A percentile compares a stretch with the other conserved stretches of the same genome.
These are phyloP conservation scores for Melitaea cinxia DNA, from an alignment of 1,140 invertebrate genomes.

Conservation along the genomic window DNA sequence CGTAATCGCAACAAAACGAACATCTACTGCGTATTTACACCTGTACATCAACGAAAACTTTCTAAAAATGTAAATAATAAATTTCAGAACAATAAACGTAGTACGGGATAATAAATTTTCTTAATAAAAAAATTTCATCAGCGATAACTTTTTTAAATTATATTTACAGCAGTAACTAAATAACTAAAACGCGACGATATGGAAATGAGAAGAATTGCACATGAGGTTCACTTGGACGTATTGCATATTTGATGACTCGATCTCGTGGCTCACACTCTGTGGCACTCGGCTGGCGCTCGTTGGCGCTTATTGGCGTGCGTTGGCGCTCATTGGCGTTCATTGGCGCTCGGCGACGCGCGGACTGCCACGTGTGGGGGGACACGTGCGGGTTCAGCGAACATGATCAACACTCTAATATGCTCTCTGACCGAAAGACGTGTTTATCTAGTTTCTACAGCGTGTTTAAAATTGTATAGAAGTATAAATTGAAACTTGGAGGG, in stretches of 20 bases:
- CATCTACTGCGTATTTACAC: slow-evolving; percentile 76
- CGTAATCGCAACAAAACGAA: slow-evolving; percentile 72
- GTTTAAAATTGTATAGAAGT: slow-evolving; percentile 14
- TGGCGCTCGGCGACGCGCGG: no score
- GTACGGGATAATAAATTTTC: slow-evolving; percentile 67
- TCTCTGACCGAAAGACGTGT: slow-evolving; percentile 5
- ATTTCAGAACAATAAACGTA: slow-evolving; percentile 74
- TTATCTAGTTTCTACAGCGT: slow-evolving; percentile 17
- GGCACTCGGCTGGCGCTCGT: slow-evolving; percentile 9
- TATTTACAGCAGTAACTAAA: slow-evolving; percentile 78
- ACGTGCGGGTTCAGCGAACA: slow-evolving; percentile 13
- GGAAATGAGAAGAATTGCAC: slow-evolving; percentile 80
- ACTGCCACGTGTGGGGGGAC: no score
- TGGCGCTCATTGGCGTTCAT: no score
- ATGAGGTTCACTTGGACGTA: slow-evolving; percentile 73
- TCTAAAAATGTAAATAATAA: slow-evolving; percentile 62
- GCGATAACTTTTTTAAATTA: slow-evolving; percentile 76
- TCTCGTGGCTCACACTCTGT: slow-evolving; percentile 14
- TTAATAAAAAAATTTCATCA: slow-evolving; percentile 62
- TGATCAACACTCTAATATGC: neutral
- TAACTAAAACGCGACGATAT: slow-evolving; percentile 75
- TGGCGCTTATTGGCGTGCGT: no score
- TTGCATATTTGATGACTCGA: slow-evolving; percentile 42
- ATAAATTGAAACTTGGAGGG: slow-evolving; percentile 5
- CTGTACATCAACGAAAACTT: slow-evolving; percentile 79